Percentiles rank a stretch among this genome's conserved stretches.
phyloP scores from a whole-genome alignment of 2,888 invertebrate species.

The Tromatobia lineatoria region DNA sequence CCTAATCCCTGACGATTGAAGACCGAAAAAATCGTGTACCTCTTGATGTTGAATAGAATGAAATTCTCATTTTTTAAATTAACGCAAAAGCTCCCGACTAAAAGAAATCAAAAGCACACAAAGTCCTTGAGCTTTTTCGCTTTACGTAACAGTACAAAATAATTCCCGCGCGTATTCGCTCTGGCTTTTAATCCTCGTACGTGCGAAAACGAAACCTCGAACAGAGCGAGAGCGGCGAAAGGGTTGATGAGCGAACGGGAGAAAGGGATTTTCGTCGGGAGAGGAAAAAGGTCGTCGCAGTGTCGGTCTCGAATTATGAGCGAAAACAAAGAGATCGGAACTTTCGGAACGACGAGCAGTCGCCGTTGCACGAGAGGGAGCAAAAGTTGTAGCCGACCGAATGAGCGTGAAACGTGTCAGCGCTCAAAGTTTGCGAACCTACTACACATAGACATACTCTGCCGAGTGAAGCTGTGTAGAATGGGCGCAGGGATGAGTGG shows the following conservation, averaged over 20 bases:
- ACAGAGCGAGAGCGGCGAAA: conserved; percentile 28
- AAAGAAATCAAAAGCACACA: conserved; percentile 19
- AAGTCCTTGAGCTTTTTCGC: conserved; percentile 22
- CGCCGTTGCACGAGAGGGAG: conserved; percentile 28
- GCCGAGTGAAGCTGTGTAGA: conserved; percentile 31
- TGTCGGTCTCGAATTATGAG: conserved; percentile 78
- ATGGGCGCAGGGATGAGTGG: conserved; percentile 62
- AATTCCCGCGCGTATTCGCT: conserved; percentile 25
- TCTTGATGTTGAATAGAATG: background rate
- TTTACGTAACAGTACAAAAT: conserved; percentile 17
- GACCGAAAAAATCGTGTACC: background rate
- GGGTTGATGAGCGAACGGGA: conserved; percentile 40
- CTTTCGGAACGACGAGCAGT: conserved; percentile 67
- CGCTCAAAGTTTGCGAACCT: conserved; percentile 61
- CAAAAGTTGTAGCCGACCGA: conserved; percentile 72
- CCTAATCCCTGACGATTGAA: background rate
- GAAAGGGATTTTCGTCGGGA: conserved; percentile 68
- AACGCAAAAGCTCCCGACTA: background rate
- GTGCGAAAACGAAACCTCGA: conserved; percentile 61
- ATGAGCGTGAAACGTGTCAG: conserved; percentile 78
- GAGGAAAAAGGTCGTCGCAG: conserved; percentile 65
- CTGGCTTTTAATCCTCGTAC: conserved; percentile 52
- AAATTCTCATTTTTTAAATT: conserved; percentile 5
- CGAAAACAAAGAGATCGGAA: conserved; percentile 81
- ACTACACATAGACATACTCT: conserved; percentile 30